A percentile compares a stretch with the other conserved stretches of the same genome.
phyloP scores from a whole-genome alignment of 1,140 invertebrate genomes.

The Drosophila santomea region DNA sequence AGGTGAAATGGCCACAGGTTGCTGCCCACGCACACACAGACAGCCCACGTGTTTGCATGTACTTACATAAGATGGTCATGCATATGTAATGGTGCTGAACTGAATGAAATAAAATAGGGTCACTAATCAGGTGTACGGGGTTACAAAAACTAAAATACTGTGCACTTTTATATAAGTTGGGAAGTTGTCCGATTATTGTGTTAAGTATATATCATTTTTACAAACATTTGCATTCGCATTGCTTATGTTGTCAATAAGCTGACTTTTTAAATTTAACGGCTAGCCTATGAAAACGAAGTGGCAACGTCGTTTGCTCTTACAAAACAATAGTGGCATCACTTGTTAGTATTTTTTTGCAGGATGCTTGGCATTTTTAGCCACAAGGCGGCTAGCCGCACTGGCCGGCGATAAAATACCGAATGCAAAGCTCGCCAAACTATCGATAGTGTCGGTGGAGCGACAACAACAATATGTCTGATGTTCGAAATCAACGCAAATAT shows the following conservation, averaged over 20 bases:
- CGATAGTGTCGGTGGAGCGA: background rate
- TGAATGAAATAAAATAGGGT: background rate
- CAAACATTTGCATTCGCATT: background rate
- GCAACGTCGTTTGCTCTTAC: too few relatives aligned
- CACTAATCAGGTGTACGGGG: background rate
- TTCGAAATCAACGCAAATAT: conserved; percentile 65
- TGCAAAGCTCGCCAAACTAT: background rate
- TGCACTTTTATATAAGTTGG: too few relatives aligned
- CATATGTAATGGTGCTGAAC: background rate
- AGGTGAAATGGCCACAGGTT: conserved; percentile 47
- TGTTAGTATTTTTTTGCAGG: background rate
- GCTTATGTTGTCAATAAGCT: too few relatives aligned
- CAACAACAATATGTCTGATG: conserved; percentile 60
- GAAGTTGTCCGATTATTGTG: too few relatives aligned
- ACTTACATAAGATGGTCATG: background rate
- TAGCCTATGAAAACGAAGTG: background rate
- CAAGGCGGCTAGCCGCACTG: background rate
- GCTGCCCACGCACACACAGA: conserved; percentile 20
- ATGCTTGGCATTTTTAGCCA: background rate
- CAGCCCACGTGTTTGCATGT: background rate
- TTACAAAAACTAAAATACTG: background rate
- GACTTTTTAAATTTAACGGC: background rate
- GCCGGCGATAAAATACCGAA: background rate
- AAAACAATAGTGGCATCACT: background rate
- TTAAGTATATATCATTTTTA: too few relatives aligned